Evolutionary conservation across 2,888 invertebrate species (phyloP), one percentile per base, ranked within the genome.

Genomic region (Eubasilissa splendida): DNA sequence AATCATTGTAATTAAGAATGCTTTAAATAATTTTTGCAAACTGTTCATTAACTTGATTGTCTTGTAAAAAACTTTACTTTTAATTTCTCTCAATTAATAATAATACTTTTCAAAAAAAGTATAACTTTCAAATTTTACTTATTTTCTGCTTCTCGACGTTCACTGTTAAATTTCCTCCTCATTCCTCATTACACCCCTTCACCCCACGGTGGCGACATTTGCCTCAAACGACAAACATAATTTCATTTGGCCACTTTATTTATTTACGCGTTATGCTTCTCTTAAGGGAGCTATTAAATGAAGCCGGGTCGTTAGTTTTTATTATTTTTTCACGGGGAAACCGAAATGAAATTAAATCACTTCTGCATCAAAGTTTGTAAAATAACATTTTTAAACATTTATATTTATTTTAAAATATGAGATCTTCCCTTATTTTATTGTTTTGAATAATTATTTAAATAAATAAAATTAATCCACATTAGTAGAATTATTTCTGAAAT

Each of bases 171-270:
- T 7, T 22, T 22, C 58, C 11, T 4, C 14, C 59, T 31, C 59
- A 8, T 12, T 53, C 63, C 42, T 14, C 52, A 56, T 12, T 42
- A 12, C 33, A 42, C 63, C 63, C 14, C 75, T 50, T 22, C 70
- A 33, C 78, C 58, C 77, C 73, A 58, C 60, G 70, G 83, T 74
- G 80, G 82, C 60, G 80, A 83, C 83, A 83, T 82, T 83, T 83
- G 82, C 80, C 80, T 79, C 80, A 82, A 83, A 83, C 83, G 81
- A 82, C 83, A 80, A 80, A 80, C 80, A 83, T 83, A 82, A 83
- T 82, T 83, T 83, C 81, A 83, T 83, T 83, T 83, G 76, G 78
- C 83, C 76, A 82, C 82, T 83, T 82, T 82, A 80, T 83, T 82
- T 83, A 83, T 83, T 83, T 82, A 83, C 80, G 77, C 81, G 75